phyloP scores from a whole-genome alignment of 2,113 vertebrate species.

The Phyllostomus hastatus region DNA sequence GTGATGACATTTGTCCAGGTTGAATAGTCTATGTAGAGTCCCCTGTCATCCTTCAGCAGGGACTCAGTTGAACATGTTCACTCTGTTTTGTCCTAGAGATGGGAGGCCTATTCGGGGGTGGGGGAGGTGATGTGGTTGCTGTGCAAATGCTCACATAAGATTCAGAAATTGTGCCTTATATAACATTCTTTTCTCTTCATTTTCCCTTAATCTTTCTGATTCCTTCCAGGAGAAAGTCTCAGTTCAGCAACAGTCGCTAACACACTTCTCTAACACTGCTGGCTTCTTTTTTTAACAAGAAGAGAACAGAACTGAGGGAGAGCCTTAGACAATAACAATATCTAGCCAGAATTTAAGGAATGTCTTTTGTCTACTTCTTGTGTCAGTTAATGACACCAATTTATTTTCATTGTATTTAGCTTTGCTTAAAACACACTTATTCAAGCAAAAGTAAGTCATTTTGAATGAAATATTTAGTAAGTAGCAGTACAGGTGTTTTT shows the following conservation, averaged over 20 bases:
- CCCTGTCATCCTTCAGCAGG: neutral
- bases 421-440: neutral
- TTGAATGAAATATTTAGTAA: slow-evolving; percentile 3
- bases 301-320: neutral
- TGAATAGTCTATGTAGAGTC: neutral
- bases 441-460: neutral
- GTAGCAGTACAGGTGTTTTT: neutral
- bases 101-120: neutral
- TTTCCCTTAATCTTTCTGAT: neutral
- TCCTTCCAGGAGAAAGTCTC: neutral
- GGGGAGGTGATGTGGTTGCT: neutral
- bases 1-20: neutral
- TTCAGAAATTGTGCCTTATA: neutral
- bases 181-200: neutral
- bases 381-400: neutral
- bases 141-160: neutral
- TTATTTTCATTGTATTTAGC: neutral
- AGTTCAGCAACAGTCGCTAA: neutral
- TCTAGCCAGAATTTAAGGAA: neutral
- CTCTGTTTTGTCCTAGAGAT: neutral
- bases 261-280: neutral
- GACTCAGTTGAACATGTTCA: neutral
- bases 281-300: neutral
- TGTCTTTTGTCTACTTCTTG: too few relatives aligned
- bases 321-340: neutral